Conservation (phyloP, 2,888 invertebrate genomes). For the Cordilura impudica region DNA sequence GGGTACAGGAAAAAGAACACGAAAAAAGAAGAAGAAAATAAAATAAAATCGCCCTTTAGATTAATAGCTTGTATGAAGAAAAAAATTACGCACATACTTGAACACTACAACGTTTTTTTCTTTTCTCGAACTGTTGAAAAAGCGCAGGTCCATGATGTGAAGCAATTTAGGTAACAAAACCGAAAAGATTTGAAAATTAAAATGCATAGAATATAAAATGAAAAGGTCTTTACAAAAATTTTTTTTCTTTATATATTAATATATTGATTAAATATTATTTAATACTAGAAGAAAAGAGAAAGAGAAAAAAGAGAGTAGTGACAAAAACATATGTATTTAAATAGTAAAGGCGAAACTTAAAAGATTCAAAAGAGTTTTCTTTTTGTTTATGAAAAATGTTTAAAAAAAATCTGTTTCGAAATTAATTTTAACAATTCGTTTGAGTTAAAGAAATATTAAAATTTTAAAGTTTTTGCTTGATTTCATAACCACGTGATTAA, state of each 20-base stretch:
- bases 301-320: neutral
- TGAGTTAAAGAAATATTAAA: neutral
- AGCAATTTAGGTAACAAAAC: constrained; percentile 2
- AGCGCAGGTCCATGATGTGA: constrained; percentile 48
- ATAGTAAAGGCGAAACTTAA: neutral
- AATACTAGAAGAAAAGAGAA: neutral
- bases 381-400: neutral
- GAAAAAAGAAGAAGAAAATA: constrained; percentile 13
- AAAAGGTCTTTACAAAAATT: constrained; percentile 14
- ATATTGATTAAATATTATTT: constrained; percentile 57
- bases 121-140: constrained; percentile 24
- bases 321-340: neutral
- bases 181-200: neutral
- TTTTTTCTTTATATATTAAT: constrained; percentile 36
- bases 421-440: too few species aligned
- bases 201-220: neutral
- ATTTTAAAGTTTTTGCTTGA: neutral
- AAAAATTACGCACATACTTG: constrained; percentile 26
- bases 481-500: constrained; percentile 41
- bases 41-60: constrained; percentile 52
- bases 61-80: constrained; percentile 34
- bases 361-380: neutral
- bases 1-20: constrained; percentile 24
- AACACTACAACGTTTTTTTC: constrained; percentile 11
- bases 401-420: neutral